Base-by-base conservation (phyloP, 2,113 vertebrate species). In the Catagonus wagneri region DNA sequence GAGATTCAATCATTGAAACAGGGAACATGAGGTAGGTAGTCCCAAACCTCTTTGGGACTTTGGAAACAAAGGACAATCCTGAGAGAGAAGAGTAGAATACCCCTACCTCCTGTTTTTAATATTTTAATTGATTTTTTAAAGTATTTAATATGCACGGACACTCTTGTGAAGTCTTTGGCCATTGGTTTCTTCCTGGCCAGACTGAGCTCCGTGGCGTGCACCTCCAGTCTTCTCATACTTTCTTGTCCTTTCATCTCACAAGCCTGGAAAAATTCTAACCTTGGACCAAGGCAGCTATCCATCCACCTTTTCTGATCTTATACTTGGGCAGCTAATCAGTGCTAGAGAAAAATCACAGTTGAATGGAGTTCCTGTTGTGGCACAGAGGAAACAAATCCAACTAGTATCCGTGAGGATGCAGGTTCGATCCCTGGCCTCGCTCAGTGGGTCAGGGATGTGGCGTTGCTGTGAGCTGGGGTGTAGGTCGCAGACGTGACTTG, bases 181-280 rank as follows among this genome's bases (percentile, higher is more conserved):
- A 3, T 44, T 87, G 52, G 65, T 75, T 75, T 94, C 85, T 92
- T 83, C 60, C 58, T 75, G 25, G 65, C n/a, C 52, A 80, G 44
- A 22, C 65, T 11, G 27, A 88, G n/a, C 27, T 9, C 80, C 32
- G 9, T 20, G 63, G 16, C 9, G 3, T 29, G 11, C 52, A 2
- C 44, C 52, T 93, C 54, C 5, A 36, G 72, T 56, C 50, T 96
- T 75, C 80, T 81, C 85, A 58, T 74, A n/a, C 7, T 50, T n/a
- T 76, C 80, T 80, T 34, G 34, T 85, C 61, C n/a, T 89, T 95
- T 61, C 20, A 85, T 81, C 36, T 34, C 68, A 61, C 72, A 83
- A 87, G 54, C 36, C 79, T 78, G 66, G 63, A 79, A 58, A 61
- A 79, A 63, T 58, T 22, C 83, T 50, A 69, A 86, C 52, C n/a